Evolutionary conservation across 2,113 vertebrate species (phyloP), one percentile per base, ranked within the genome.

Genomic region (Tyto alba): DNA sequence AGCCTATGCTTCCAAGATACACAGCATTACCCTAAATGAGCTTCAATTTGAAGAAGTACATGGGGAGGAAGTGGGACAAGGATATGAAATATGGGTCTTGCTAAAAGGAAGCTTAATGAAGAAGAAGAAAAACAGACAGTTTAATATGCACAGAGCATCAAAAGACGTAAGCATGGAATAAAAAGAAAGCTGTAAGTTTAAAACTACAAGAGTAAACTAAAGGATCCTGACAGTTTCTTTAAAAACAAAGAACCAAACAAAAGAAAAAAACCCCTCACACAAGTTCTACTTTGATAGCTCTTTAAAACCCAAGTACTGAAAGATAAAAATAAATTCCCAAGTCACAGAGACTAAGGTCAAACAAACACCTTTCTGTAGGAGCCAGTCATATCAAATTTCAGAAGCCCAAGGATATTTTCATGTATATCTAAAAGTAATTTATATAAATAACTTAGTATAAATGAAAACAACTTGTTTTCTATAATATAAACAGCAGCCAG

Each of bases 11-110:
- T 88, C 60, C 36, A 81, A 80, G 56, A 84, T 30, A 38, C 23
- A 63, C n/a, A 59, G 50, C 53, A 93, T 79, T 74, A 83, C 30
- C 27, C 64, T 81, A 96, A 96, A 96, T 83, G 32, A 95, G 72
- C 68, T 93, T 93, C 94, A 72, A 55, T 93, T 88, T 92, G 34
- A 90, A 88, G 67, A 60, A 43, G 16, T 23, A 84, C 30, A 8
- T 55, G 26, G 47, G 41, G 53, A 90, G 9, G 84, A 86, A 93
- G 57, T 75, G 85, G 86, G 29, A 69, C 64, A 88, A 84, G 41
- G 48, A 81, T 50, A 85, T 76, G 83, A 90, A 91, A 95, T 89
- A 59, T 0, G 92, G n/a, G 50, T 80, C 57, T 68, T 71, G 47
- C 36, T 77, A 59, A 89, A 93, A 79, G 10, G 10, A 52, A 73